Evolutionary conservation across 2,113 vertebrate genomes (phyloP).

Genomic region (Anser cygnoides): DNA sequence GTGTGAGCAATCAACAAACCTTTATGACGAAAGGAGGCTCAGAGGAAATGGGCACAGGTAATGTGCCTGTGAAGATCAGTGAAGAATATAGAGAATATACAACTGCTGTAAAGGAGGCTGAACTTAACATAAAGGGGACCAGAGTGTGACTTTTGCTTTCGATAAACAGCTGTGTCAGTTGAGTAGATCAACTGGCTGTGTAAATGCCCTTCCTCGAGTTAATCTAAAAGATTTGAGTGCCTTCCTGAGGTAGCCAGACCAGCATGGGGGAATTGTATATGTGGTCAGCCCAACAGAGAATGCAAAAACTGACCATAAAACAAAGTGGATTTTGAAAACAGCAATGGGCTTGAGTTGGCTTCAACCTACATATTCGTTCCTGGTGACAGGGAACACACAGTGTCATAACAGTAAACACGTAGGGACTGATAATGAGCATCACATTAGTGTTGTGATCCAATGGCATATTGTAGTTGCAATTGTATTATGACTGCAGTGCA

Average conservation of each 20-base stretch:
- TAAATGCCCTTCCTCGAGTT: background rate
- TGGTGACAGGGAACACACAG: rapidly evolving
- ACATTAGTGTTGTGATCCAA: background rate
- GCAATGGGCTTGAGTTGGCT: background rate
- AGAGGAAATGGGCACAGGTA: background rate
- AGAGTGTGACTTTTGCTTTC: background rate
- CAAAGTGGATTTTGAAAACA: background rate
- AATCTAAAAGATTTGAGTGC: background rate
- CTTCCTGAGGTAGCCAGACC: background rate
- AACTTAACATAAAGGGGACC: background rate
- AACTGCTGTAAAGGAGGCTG: background rate
- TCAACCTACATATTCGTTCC: background rate
- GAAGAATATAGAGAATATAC: background rate
- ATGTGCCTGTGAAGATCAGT: background rate
- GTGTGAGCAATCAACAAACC: background rate
- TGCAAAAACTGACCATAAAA: background rate
- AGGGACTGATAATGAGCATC: background rate
- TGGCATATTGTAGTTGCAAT: background rate
- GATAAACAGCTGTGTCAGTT: background rate
- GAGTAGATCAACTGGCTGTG: background rate
- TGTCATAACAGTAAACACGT: rapidly evolving
- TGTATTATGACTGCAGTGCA: background rate
- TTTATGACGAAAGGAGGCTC: background rate
- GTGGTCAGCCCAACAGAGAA: background rate
- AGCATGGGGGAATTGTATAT: background rate